phyloP scores from a whole-genome alignment of 2,888 invertebrate species.

The Microdon myrmicae region DNA sequence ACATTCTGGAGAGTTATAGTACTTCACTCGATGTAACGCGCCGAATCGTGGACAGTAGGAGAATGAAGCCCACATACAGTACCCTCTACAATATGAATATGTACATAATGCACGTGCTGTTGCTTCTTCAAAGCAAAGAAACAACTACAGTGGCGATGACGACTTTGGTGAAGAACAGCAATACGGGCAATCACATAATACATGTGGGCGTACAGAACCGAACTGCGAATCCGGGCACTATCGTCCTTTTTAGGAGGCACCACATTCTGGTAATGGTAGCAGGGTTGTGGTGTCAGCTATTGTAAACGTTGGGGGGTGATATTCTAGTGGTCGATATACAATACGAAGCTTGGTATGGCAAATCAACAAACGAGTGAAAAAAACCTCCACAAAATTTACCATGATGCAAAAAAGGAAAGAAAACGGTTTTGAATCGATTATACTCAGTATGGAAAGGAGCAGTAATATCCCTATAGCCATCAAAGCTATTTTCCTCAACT shows the following conservation, averaged over 20 bases:
- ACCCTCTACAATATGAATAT: conserved; percentile 15
- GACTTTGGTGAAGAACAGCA: conserved; percentile 15
- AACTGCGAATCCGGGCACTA: conserved; percentile 17
- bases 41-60: conserved; percentile 30
- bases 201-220: conserved; percentile 22
- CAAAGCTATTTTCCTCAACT: background rate
- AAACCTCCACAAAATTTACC: conserved; percentile 32
- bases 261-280: conserved; percentile 3
- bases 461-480: conserved; percentile 17
- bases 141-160: conserved; percentile 18
- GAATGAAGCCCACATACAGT: conserved; percentile 24
- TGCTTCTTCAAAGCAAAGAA: conserved; percentile 37
- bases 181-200: conserved; percentile 13
- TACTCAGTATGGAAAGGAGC: conserved; percentile 19
- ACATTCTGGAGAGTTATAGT: conserved; percentile 3
- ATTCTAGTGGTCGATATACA: conserved; percentile 29
- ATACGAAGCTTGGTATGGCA: conserved; percentile 8
- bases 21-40: conserved; percentile 23
- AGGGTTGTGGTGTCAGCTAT: conserved; percentile 4
- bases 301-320: conserved; percentile 7
- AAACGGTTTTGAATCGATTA: conserved; percentile 41
- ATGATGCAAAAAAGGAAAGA: conserved; percentile 26
- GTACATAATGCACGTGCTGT: conserved; percentile 50
- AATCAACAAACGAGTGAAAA: conserved; percentile 26
- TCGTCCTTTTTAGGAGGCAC: conserved; percentile 1